Percentiles rank a stretch among this genome's conserved stretches.
Evolutionary conservation across 2,797 vertebrate genomes (phyloP).

Genomic region (Pachyuromys duprasi): DNA sequence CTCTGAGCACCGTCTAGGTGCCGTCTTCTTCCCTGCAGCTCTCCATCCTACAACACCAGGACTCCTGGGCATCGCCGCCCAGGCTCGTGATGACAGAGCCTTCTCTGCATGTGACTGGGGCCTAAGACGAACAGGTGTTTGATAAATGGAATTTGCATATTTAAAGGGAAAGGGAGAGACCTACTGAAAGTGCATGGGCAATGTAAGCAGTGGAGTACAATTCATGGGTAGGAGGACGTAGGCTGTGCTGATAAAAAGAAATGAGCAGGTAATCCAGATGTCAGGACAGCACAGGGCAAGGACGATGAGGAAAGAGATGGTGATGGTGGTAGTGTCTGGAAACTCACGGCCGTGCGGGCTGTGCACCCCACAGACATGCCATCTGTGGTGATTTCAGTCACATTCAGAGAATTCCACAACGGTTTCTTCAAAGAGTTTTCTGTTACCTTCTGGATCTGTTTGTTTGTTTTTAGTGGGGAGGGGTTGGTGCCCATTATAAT

Average conservation of each 20-base stretch:
- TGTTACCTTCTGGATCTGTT: background rate
- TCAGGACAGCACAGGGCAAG: background rate
- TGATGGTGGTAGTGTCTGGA: fast-evolving
- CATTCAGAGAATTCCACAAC: background rate
- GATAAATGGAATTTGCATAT: constrained; percentile 3
- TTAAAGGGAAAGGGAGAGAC: background rate
- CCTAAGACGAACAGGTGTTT: background rate
- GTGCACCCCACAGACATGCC: background rate
- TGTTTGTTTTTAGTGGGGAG: background rate
- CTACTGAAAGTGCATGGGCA: background rate
- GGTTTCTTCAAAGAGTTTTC: background rate
- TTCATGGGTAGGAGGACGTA: background rate
- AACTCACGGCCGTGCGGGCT: background rate
- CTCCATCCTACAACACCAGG: background rate
- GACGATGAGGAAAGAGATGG: background rate
- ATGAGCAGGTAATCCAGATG: background rate
- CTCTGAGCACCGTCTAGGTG: background rate
- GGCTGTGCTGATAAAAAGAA: constrained; percentile 20
- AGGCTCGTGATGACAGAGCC: background rate
- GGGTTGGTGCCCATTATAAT: background rate
- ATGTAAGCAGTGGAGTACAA: background rate
- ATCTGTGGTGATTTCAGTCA: background rate
- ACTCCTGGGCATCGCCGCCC: background rate
- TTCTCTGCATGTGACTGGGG: background rate
- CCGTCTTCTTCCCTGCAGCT: background rate